phyloP scores from a whole-genome alignment of 1,140 invertebrate species.

The Drosophila bifasciata region DNA sequence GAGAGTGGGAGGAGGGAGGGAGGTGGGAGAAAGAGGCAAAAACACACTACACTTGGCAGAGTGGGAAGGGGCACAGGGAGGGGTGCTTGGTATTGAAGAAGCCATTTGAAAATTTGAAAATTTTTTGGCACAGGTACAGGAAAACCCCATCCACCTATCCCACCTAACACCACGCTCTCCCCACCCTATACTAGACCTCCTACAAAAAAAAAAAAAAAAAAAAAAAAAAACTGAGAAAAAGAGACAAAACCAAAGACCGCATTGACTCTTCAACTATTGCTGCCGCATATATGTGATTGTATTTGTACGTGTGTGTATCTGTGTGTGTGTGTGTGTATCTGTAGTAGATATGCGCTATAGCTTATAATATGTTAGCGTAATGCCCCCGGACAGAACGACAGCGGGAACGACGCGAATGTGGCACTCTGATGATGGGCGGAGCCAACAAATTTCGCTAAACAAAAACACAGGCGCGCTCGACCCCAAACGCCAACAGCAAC shows the following conservation, averaged over 20 bases:
- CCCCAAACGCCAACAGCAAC: slow-evolving; percentile 1
- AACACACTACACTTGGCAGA: slow-evolving; percentile 49
- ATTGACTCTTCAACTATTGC: slow-evolving; percentile 78
- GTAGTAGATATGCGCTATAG: slow-evolving; percentile 59
- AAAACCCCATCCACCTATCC: slow-evolving; percentile 30
- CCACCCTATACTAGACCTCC: not conserved
- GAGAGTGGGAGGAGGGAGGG: too few relatives aligned
- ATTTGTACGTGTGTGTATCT: slow-evolving; percentile 10
- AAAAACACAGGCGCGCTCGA: slow-evolving; percentile 50
- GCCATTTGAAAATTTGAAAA: slow-evolving; percentile 83
- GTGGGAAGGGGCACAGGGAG: not conserved
- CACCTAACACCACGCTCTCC: not conserved
- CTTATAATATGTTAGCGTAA: slow-evolving; percentile 82
- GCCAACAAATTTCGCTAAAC: slow-evolving; percentile 79
- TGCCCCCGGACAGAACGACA: slow-evolving; percentile 37
- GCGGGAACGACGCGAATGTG: slow-evolving; percentile 33
- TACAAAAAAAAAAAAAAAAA: slow-evolving; percentile 26
- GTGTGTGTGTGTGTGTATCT: too few relatives aligned
- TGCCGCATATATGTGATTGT: slow-evolving; percentile 46
- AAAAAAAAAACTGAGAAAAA: slow-evolving; percentile 68
- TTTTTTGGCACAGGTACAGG: slow-evolving; percentile 81
- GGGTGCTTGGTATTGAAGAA: slow-evolving; percentile 65
- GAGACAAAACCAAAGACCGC: slow-evolving; percentile 79
- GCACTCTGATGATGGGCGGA: slow-evolving; percentile 79
- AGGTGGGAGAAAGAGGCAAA: slow-evolving; percentile 11